These are phyloP conservation scores for Ambastaia sidthimunki DNA, from an alignment of 2,797 vertebrate genomes.

Conservation along the genomic window DNA sequence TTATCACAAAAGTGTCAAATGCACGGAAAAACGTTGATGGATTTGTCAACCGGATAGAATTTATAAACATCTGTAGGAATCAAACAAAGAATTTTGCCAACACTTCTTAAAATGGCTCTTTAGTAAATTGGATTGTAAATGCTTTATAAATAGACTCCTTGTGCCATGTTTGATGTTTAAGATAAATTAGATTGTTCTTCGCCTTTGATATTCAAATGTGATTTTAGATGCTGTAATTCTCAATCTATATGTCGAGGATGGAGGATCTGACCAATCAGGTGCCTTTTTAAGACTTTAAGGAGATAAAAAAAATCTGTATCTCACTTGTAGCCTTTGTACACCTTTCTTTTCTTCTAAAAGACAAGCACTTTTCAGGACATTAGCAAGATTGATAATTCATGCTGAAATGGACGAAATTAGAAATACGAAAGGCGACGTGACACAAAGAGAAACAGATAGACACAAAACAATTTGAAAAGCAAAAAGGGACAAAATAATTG, in stretches of 20 bases:
- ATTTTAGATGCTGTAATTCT: constrained; percentile 25
- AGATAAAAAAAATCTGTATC: background rate
- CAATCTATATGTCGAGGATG: constrained; percentile 32
- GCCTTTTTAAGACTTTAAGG: background rate
- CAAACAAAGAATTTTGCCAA: background rate
- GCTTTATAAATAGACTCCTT: constrained; percentile 19
- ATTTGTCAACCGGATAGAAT: background rate
- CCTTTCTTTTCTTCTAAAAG: background rate
- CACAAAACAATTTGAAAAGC: background rate
- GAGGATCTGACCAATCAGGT: constrained; percentile 28
- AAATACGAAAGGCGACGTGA: too few relatives aligned
- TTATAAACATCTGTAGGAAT: too few relatives aligned
- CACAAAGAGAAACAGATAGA: background rate
- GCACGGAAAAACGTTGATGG: background rate
- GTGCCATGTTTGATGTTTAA: constrained; percentile 52
- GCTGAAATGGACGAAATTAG: background rate
- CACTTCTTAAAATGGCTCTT: background rate
- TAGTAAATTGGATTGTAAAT: constrained; percentile 1
- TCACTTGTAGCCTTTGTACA: background rate
- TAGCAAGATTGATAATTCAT: background rate
- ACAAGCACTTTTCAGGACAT: too few relatives aligned
- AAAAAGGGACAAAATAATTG: constrained; percentile 34
- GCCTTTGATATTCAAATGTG: constrained; percentile 53
- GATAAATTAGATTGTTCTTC: constrained; percentile 37
- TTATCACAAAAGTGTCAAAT: background rate